phyloP scores from a whole-genome alignment of 2,797 vertebrate species.

The Chrosomus eos region DNA sequence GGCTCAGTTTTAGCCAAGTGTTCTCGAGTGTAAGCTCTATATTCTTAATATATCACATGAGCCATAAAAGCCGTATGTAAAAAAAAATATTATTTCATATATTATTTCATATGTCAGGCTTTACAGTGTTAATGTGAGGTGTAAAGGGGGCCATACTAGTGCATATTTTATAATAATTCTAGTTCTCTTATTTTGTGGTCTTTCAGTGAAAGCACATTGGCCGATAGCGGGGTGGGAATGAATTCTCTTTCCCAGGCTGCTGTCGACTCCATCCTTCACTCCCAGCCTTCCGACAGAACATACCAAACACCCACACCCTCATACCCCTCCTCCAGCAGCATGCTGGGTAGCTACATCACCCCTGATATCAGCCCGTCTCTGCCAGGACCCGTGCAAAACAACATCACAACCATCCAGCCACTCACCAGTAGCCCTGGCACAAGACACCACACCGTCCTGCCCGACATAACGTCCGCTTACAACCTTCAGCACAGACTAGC shows the following conservation, averaged over 20 bases:
- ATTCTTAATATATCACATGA: background rate
- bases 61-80: background rate
- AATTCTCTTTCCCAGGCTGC: slow-evolving; percentile 80
- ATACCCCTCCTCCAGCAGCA: slow-evolving; percentile 61
- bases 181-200: slow-evolving; percentile 2
- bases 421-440: slow-evolving; percentile 69
- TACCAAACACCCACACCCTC: slow-evolving; percentile 68
- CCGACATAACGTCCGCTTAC: slow-evolving; percentile 79
- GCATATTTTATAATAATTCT: background rate
- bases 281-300: slow-evolving; percentile 77
- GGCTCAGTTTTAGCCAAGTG: too few relatives aligned
- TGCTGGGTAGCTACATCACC: slow-evolving; percentile 64
- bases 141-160: background rate
- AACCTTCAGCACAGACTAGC: slow-evolving; percentile 75
- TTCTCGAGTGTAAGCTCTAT: background rate
- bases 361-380: slow-evolving; percentile 71
- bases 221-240: slow-evolving; percentile 78
- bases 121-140: background rate
- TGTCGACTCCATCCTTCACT: slow-evolving; percentile 82
- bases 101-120: background rate
- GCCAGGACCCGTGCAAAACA: slow-evolving; percentile 73
- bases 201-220: slow-evolving; percentile 76
- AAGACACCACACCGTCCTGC: slow-evolving; percentile 80
- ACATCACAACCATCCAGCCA: slow-evolving; percentile 69
- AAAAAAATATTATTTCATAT: too few relatives aligned